These are phyloP conservation scores for Adineta ricciae DNA, from an alignment of 2,888 invertebrate species.

Conservation along the genomic window DNA sequence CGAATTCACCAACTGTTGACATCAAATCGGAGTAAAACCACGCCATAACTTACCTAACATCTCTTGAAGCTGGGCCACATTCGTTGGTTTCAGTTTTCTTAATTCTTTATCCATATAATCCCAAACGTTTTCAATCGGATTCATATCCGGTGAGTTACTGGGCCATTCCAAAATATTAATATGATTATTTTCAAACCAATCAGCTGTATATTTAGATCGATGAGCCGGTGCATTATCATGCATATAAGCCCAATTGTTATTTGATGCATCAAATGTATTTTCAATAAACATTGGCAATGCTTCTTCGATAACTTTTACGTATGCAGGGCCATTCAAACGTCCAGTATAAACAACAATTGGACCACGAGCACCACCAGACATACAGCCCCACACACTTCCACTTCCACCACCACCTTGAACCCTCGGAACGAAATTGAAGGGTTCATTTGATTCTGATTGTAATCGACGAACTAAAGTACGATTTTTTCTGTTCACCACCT, in stretches of 20 bases:
- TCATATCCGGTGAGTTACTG: neutral
- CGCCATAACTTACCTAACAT: neutral
- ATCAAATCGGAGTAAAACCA: neutral
- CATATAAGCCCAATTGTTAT: neutral
- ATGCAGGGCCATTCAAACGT: too few relatives aligned
- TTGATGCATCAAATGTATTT: too few relatives aligned
- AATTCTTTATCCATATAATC: neutral
- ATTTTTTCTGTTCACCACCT: too few relatives aligned
- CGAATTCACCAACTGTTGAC: neutral
- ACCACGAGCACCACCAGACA: too few relatives aligned
- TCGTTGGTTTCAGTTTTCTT: neutral
- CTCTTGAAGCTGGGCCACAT: neutral
- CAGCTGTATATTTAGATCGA: neutral
- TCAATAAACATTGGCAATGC: too few relatives aligned
- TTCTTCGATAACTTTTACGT: too few relatives aligned
- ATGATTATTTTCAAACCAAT: neutral
- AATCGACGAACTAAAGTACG: too few relatives aligned
- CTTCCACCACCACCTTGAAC: too few relatives aligned
- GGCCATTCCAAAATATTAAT: neutral
- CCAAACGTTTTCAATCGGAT: neutral
- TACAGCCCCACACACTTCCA: too few relatives aligned
- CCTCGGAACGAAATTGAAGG: too few relatives aligned
- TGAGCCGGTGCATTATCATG: neutral
- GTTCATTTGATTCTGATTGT: too few relatives aligned
- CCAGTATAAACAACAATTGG: too few relatives aligned